phyloP scores from a whole-genome alignment of 2,888 invertebrate genomes.

The Synergus umbraculus region DNA sequence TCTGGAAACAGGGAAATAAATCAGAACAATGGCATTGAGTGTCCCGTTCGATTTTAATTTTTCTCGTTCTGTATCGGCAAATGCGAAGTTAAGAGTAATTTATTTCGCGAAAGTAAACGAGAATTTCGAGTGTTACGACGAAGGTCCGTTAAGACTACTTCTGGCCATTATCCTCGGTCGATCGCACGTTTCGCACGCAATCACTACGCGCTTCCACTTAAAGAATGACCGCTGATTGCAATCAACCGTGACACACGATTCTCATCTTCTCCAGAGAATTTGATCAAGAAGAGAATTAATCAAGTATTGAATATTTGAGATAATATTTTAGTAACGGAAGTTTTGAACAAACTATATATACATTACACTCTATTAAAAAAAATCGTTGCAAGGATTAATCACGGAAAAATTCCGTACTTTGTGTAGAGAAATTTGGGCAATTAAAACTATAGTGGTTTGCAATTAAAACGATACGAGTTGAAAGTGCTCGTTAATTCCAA shows the following conservation, averaged over 20 bases:
- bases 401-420: neutral
- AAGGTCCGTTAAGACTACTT: neutral
- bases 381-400: neutral
- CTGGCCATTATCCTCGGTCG: neutral
- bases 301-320: too few species aligned
- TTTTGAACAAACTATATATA: neutral
- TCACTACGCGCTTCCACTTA: neutral
- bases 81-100: neutral
- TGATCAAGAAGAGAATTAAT: too few species aligned
- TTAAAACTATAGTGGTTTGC: neutral
- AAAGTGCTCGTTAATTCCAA: constrained; percentile 23
- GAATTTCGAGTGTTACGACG: neutral
- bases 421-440: neutral
- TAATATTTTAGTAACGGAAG: too few species aligned
- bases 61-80: neutral
- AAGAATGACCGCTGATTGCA: neutral
- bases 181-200: neutral
- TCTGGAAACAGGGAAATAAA: constrained; percentile 6
- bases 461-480: constrained; percentile 16
- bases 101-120: neutral
- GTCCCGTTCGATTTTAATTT: neutral
- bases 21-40: neutral
- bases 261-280: too few species aligned
- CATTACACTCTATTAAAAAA: neutral
- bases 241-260: too few species aligned